Evolutionary conservation across 2,888 invertebrate genomes (phyloP), one percentile per base, ranked within the genome.

Genomic region (Tholera decimalis): DNA sequence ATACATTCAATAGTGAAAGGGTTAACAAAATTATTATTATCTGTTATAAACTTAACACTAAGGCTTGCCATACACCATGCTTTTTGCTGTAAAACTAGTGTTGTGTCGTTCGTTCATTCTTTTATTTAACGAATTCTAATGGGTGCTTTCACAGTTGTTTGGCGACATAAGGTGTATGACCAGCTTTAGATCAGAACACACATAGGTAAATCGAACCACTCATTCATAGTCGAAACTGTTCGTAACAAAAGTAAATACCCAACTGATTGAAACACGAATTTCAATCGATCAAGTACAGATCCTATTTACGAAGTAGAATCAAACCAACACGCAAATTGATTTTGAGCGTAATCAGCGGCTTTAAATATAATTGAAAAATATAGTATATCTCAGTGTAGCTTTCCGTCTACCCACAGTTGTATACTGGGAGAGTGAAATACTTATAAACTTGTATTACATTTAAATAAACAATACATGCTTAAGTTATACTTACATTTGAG

Each of bases 321-420:
- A 77, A 83, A 80, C 70, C 60, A 77, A 80, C 53, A 56, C 68
- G 54, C 63, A 54, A 70, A 62, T 61, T 61, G 51, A 64, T 69
- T 67, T 85, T 87, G 86, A 86, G 88, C 83, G 77, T 83, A 73
- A 74, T 77, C 73, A 80, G 83, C 73, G 79, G 77, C 77, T 77
- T 76, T 80, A 74, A 78, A 80, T 75, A 78, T 77, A 77, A 74
- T 75, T 75, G 66, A 66, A 80, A 80, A 80, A 80, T 77, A 81
- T 71, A 70, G 58, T 57, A 57, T 58, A 54, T 79, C 59, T 72
- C 51, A 54, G 71, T 46, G 56, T 47, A 59, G 61, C 39, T 54
- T 49, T 46, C 39, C 37, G 18, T 49, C 53, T 35, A 37, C 18
- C 41, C 49, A 22, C 44, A 59, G 63, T 54, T 46, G 30, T 24